A percentile compares a stretch with the other conserved stretches of the same genome.
phyloP scores from a whole-genome alignment of 1,140 invertebrate genomes.

The Chymomyza costata region DNA sequence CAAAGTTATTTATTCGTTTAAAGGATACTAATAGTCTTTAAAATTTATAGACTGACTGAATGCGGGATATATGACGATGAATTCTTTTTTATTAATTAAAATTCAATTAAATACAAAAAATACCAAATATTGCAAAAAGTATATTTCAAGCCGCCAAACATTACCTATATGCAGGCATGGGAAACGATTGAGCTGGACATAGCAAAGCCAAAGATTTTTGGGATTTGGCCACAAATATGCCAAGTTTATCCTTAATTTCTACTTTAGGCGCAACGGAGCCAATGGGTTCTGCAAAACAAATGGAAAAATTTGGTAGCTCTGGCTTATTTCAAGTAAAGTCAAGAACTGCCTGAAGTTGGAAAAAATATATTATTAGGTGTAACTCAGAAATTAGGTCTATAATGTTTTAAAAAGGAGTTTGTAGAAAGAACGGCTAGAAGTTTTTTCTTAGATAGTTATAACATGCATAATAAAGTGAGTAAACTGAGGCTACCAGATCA shows the following conservation, averaged over 20 bases:
- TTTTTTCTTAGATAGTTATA: too few species aligned
- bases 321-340: neutral
- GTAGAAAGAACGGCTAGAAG: too few species aligned
- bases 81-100: too few species aligned
- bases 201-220: constrained; percentile 76
- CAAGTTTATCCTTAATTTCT: constrained; percentile 78
- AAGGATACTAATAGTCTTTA: neutral
- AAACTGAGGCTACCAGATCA: too few species aligned
- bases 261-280: constrained; percentile 79
- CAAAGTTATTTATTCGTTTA: neutral
- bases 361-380: too few species aligned
- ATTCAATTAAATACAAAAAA: too few species aligned
- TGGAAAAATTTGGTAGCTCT: constrained; percentile 11
- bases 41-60: constrained; percentile 28
- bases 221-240: constrained; percentile 43
- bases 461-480: too few species aligned
- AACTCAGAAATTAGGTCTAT: too few species aligned
- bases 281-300: constrained; percentile 76
- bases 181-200: constrained; percentile 81
- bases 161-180: constrained; percentile 81
- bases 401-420: too few species aligned
- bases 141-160: neutral
- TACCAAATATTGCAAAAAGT: too few species aligned
- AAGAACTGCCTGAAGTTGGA: constrained; percentile 4
- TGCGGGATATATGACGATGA: neutral